Base-by-base conservation (phyloP, 2,113 vertebrate genomes). In the Antennarius striatus region DNA sequence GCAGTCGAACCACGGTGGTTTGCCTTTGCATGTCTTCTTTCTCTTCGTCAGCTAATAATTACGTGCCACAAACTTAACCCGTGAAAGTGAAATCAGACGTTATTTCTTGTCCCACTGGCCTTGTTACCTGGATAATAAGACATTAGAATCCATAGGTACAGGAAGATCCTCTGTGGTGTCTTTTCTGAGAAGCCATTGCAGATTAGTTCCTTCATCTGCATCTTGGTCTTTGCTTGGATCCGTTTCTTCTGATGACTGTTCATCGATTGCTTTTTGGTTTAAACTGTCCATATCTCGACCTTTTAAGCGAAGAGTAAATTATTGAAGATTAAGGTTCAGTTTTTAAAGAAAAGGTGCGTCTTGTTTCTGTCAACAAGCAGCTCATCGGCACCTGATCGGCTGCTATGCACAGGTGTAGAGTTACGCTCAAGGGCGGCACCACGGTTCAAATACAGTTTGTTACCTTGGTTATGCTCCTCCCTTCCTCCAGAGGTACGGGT, bases 91-190 rank as follows among this genome's bases (percentile, higher is more conserved):
- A 61, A 39, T 15, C 8, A 28, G 28, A 56, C 56, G 11, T 10
- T 16, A 50, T 10, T 28, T 48, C 12, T 2, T 52, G 6, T 5
- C 13, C 11, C 3, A 48, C 3, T 17, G 15, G 5, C 48, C 10
- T 3, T 1, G 42, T 76, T 63, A 82, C 73, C 71, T 61, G 0
- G 43, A 2, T 4, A 58, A 22, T 4, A 14, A 2, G 15, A 63
- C 0, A 40, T 78, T 73, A 62, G 64, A 58, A 0, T 84, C 81
- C 81, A 84, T 82, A 0, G 80, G 80, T 1, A 10, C 42, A n/a
- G 45, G 56, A 5, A 4, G 40, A 0, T 11, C 54, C 55, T 71
- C 47, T 32, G 46, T 0, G 16, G 1, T 8, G 3, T 72, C 57
- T n/a, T n/a, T 51, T 10, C 22, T 15, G 4, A 84, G 63, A 4